Evolutionary conservation across 1,140 invertebrate species (phyloP).

Genomic region (Drosophila pectinifera): DNA sequence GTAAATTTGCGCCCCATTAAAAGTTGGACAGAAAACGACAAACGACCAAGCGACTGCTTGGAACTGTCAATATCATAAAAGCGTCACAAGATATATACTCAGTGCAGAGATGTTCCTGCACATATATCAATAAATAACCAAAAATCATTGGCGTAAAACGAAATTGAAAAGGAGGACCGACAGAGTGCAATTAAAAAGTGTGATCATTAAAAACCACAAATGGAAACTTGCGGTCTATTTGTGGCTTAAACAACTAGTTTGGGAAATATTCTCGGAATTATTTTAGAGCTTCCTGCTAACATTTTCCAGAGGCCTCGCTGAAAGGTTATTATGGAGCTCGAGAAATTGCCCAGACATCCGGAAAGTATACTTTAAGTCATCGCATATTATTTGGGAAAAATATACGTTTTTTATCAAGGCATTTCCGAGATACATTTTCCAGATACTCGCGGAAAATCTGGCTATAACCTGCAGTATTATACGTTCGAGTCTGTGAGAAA

Average conservation of each 20-base stretch:
- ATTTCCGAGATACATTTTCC: conserved; percentile 3
- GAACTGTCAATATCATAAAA: conserved; percentile 23
- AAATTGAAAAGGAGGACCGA: not conserved
- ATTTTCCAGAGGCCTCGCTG: not conserved
- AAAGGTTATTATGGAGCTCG: not conserved
- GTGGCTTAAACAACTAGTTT: not conserved
- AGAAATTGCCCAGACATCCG: too few species aligned
- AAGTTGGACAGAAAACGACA: conserved; percentile 24
- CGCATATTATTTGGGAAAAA: too few species aligned
- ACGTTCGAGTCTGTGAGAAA: not conserved
- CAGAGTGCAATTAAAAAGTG: not conserved
- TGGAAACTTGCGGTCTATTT: not conserved
- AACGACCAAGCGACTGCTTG: conserved; percentile 22
- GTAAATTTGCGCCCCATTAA: conserved; percentile 52
- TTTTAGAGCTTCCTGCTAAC: too few species aligned
- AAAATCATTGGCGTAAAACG: not conserved
- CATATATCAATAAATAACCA: not conserved
- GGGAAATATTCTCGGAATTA: too few species aligned
- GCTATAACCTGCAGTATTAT: not conserved
- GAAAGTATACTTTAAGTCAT: not conserved
- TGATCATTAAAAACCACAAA: not conserved
- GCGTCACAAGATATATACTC: not conserved
- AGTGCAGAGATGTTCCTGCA: too few species aligned
- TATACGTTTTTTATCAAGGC: too few species aligned
- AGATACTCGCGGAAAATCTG: conserved; percentile 6